Evolutionary conservation across 1,140 invertebrate species (phyloP), one percentile per base, ranked within the genome.

Genomic region (Tyrophagus putrescentiae): DNA sequence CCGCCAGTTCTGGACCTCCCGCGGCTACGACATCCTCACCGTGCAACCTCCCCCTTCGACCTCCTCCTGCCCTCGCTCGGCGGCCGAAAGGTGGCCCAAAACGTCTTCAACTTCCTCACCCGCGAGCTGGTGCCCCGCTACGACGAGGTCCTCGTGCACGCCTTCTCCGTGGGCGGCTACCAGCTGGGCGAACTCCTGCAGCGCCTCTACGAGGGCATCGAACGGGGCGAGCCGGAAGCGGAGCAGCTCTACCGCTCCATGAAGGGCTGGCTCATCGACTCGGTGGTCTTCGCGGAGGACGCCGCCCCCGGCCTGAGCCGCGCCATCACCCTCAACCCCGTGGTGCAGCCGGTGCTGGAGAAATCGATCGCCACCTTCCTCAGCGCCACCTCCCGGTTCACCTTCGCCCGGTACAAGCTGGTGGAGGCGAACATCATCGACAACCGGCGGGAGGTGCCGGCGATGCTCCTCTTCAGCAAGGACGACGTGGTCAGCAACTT

Each of bases 1-100:
- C 70, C 79, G 81, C 0, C 76, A 84, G 54, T 76, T 90, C 21
- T 93, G 91, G 68, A 72, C 84, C 57, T 80, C 84, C 50, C 80
- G 84, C 70, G 87, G 85, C 18, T 91, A 84, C 70, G 86, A 92
- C 71, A 84, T 91, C 4, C 70, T 89, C n/a, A 79, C 80, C 18
- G 79, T 91, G 2, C 78, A 78, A 39, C 86, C 45, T 82, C 79
- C 18, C 85, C 85, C 0, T 82, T 81, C 79, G 84, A 89, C 70
- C 75, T 89, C 21, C 75, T 91, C 60, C 87, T 84, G 82, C 87
- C 87, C 5, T 67, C 75, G 4, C 83, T 72, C 83, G 85, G 67
- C 6, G 61, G 66, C 6, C 70, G 72, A 64, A 66, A 83, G 42
- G 76, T 89, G 23, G 84, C 84, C 0, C 72, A 71, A 1, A 82